Base-by-base conservation (phyloP, 2,888 invertebrate genomes). In the Acronicta aceris region DNA sequence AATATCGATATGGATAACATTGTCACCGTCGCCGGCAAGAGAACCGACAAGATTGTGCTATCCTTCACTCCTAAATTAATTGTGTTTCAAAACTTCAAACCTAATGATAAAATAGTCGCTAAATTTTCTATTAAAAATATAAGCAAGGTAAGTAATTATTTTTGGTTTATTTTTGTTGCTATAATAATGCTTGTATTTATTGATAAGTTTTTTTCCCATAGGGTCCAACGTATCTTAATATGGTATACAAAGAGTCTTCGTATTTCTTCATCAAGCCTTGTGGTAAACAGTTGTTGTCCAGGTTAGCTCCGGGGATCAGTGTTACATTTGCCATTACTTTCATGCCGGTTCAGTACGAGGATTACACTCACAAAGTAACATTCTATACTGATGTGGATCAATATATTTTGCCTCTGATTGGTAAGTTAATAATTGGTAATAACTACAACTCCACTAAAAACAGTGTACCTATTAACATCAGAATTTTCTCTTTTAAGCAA, bases 261-360 rank as follows among this genome's bases (percentile, higher is more conserved):
- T 92, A 89, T 73, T 96, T 96, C 76, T 87, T 82, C 48, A 82
- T 96, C 45, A 92, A 95, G 77, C 87, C 91, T 9, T 89, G 90
- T 49, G 86, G 87, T 27, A 87, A 85, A 10, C 85, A 92, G 51
- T 85, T 94, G 21, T 83, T 93, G 40, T 92, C 91, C 0, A 96
- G 96, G 79, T 86, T 97, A 21, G 97, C 97, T 6, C 96, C 97
- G 15, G 97, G 97, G 43, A 96, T 97, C 74, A 95, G 96, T 17
- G 93, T 95, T 38, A 89, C 93, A 2, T 96, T 96, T 74, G 93
- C 92, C 8, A 86, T 97, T 7, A 95, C 95, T 47, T 97, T 97
- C 85, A 89, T 83, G 46, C 96, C 97, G 0, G 91, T 94, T 10
- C 94, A 94, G 57, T 85, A 86, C 41, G 91, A 91, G 69, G 96